Evolutionary conservation across 2,797 vertebrate species (phyloP), one percentile per base, ranked within the genome.

Genomic region (Pangasius krempfi): DNA sequence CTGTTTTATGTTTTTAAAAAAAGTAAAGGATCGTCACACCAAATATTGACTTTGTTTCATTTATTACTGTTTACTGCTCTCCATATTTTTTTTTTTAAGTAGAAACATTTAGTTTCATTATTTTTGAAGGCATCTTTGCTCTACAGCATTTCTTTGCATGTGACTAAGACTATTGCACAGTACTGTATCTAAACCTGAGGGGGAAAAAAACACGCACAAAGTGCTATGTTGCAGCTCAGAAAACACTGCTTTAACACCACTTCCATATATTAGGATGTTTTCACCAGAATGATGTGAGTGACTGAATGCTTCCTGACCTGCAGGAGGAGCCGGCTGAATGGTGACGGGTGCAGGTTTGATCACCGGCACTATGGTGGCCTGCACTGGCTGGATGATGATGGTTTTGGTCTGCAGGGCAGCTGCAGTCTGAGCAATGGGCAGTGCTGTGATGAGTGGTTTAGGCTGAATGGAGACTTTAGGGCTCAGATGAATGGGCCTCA

Each of bases 361-460:
- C 90, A 97, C 93, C 4, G 92, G 95, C 89, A 98, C 84, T 58
- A 98, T 92, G 0, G 97, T 91, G 0, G 96, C 92, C 89, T 97
- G 97, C 79, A 99, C 90, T 9, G 98, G 96, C 94, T 98, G 98
- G 90, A 99, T 96, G 94, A 99, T 96, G 92, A 99, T 97, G 64
- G 97, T 96, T 94, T 98, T 99, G 18, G 97, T 90, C 88, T 97
- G 96, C 89, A 98, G 93, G 0, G 95, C 89, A 66, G 96, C 84
- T 66, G 94, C 92, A 18, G 95, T 76, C 64, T 94, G 96, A 91
- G 96, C 72, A 92, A 98, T 93, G 47, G 97, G 96, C 90, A 97
- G 90, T 30, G 97, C 95, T 85, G 97, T 97, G 89, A 99, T 95
- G 88, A 98, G 92, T 0, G 96, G 97, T 92, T 97, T 98, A 58